Evolutionary conservation across 2,797 vertebrate genomes (phyloP).

Genomic region (Diplodus sargus): DNA sequence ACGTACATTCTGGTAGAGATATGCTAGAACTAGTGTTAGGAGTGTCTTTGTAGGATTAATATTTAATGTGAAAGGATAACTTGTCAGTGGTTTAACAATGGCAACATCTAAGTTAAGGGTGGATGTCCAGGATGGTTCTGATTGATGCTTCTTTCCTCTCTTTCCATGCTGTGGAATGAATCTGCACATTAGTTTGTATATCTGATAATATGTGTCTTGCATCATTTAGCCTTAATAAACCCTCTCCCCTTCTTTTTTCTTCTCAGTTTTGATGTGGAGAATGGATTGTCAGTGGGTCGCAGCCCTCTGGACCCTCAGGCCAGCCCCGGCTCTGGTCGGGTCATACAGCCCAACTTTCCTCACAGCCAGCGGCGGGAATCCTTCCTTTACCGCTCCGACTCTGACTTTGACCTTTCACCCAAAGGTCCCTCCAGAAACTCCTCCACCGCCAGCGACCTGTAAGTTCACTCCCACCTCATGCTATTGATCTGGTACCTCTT

Average conservation of each 20-base stretch:
- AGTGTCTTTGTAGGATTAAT: not conserved
- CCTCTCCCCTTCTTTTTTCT: constrained; percentile 1
- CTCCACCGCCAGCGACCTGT: constrained; percentile 93
- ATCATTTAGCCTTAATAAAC: not conserved
- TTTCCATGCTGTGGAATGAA: constrained; percentile 6
- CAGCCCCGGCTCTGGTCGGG: constrained; percentile 86
- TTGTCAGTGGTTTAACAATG: not conserved
- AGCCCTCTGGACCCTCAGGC: constrained; percentile 87
- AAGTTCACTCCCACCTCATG: constrained; percentile 71
- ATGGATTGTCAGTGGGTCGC: constrained; percentile 87
- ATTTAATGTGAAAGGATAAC: not conserved
- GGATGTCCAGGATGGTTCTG: not conserved
- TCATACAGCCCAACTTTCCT: constrained; percentile 86
- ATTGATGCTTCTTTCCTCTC: constrained; percentile 20
- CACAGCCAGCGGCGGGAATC: constrained; percentile 94
- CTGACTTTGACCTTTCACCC: constrained; percentile 93
- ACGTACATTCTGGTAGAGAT: not conserved
- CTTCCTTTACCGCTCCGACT: constrained; percentile 96
- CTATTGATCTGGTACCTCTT: not conserved
- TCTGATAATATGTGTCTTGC: not conserved
- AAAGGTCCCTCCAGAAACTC: constrained; percentile 92
- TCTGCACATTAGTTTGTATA: not conserved
- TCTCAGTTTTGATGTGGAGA: constrained; percentile 93
- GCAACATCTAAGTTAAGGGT: not conserved
- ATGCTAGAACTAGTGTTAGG: not conserved